Evolutionary conservation across 2,797 vertebrate species (phyloP), one percentile per base, ranked within the genome.

Genomic region (Gallinago solitaria): DNA sequence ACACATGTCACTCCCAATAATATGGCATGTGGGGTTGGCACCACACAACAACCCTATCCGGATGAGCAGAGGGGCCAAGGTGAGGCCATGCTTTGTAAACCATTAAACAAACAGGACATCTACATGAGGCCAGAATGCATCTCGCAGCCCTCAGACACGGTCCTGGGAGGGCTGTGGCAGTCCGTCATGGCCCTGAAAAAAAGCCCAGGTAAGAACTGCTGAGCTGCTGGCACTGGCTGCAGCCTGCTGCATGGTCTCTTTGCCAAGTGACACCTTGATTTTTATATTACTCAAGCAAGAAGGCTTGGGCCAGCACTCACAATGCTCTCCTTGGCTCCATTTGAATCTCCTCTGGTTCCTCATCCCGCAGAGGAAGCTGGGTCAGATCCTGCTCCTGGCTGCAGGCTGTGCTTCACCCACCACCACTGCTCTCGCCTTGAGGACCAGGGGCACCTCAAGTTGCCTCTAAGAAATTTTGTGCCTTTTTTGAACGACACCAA

Each of bases 361-460:
- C 35, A 54, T 21, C 39, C 28, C 1, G 0, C 11, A 6, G 32
- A 27, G 12, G 8, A 73, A 83, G 35, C 0, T 0, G 30, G 27
- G 13, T 51, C 50, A 87, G 27, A 18, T n/a, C 43, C 56, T 61
- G 16, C 47, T 85, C 19, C 56, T 14, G 9, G 15, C 16, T 9
- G 8, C 41, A 53, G 39, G 9, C 30, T 9, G 3, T 39, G 32
- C 71, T 87, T 79, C 51, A 70, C 5, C 43, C 77, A 13, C 28
- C 33, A 5, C 41, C 6, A 24, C 45, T 61, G 54, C 48, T 57
- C 16, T 63, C 7, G 2, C 39, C 32, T 78, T 1, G 0, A 20
- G 30, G 25, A 4, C 59, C 23, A 15, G 51, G 32, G 37, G 10
- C 1, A 1, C 48, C 23, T 28, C 9, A 14, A 0, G 0, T 14